phyloP scores from a whole-genome alignment of 2,113 vertebrate species.

The Plecotus auritus region DNA sequence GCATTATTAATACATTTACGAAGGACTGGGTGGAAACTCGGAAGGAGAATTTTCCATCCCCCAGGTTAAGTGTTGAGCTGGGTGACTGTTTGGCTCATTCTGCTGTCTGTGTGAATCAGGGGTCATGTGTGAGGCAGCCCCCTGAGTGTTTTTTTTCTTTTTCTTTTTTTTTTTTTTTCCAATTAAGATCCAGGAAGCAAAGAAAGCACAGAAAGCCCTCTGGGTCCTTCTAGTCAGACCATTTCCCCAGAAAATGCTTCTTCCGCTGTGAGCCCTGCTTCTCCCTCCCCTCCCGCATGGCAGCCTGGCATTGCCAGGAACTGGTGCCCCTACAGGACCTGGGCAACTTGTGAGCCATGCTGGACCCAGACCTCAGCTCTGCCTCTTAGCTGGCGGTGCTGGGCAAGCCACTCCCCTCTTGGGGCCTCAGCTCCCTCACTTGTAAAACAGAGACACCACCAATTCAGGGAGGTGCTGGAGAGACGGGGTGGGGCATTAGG shows the following conservation, averaged over 20 bases:
- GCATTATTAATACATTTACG: not conserved
- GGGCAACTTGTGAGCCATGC: not conserved
- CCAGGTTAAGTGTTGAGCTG: not conserved
- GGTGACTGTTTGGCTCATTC: not conserved
- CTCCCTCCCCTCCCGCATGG: accelerated
- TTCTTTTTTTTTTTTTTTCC: not conserved
- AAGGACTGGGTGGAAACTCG: not conserved
- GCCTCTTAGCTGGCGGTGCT: not conserved
- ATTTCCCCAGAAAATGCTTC: not conserved
- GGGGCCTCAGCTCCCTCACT: not conserved
- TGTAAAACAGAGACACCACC: not conserved
- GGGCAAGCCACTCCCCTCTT: not conserved
- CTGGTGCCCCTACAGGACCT: too few relatives aligned
- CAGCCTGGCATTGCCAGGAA: not conserved
- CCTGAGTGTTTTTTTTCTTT: not conserved
- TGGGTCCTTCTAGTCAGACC: not conserved
- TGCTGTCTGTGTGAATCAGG: constrained; percentile 55
- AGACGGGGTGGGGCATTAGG: not conserved
- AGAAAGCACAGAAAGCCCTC: not conserved
- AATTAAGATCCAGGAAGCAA: constrained; percentile 47
- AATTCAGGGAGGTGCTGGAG: not conserved
- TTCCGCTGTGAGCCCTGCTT: too few relatives aligned
- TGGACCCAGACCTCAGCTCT: not conserved
- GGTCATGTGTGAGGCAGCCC: constrained; percentile 34
- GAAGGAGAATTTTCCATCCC: constrained; percentile 44